A percentile compares a stretch with the other conserved stretches of the same genome.
Conservation (phyloP, 2,113 vertebrate genomes). For the Machaerirhynchus nigripectus region DNA sequence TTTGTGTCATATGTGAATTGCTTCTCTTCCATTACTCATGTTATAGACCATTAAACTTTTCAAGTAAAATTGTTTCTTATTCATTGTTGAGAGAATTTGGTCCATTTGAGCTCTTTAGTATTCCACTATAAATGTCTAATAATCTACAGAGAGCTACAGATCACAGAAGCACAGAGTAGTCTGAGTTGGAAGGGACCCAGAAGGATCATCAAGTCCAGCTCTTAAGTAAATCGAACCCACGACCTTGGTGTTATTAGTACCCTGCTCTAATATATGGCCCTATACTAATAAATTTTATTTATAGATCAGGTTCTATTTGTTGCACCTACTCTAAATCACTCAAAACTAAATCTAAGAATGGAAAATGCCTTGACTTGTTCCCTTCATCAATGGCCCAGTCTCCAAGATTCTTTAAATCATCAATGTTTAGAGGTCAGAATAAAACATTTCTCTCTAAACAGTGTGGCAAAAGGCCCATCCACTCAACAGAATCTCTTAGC, state of each 20-base stretch:
- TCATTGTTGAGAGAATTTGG: neutral
- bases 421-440: neutral
- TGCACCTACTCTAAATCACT: neutral
- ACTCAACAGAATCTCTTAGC: neutral
- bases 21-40: neutral
- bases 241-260: neutral
- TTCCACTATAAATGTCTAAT: neutral
- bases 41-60: neutral
- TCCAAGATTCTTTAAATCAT: neutral
- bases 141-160: neutral
- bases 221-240: neutral
- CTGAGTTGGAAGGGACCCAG: neutral
- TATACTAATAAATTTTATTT: neutral
- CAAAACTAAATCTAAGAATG: neutral
- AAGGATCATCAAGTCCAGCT: neutral
- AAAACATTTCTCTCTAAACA: neutral
- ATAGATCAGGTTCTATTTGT: neutral
- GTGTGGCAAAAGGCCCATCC: neutral
- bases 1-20: neutral
- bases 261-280: neutral
- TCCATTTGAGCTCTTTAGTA: neutral
- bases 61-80: neutral
- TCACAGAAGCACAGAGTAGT: neutral
- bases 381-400: neutral
- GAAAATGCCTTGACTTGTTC: neutral